Evolutionary conservation across 2,888 invertebrate species (phyloP).

Genomic region (Heliconius hortense): DNA sequence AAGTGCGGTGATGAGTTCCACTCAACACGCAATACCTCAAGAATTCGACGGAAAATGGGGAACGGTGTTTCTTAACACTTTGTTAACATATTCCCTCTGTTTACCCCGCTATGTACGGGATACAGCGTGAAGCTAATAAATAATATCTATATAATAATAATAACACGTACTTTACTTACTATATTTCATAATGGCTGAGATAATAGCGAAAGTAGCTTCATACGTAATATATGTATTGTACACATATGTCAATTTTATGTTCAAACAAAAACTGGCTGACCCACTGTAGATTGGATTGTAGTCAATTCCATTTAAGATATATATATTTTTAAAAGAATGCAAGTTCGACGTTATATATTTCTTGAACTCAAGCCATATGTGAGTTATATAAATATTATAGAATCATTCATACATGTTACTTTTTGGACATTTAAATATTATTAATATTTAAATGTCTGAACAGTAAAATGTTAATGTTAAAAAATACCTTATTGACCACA

Average conservation of each 20-base stretch:
- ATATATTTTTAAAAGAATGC: not conserved
- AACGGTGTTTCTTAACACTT: too few species aligned
- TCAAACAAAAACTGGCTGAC: constrained; percentile 56
- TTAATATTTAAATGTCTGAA: too few species aligned
- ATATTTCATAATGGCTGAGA: constrained; percentile 23
- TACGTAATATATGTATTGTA: constrained; percentile 32
- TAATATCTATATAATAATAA: not conserved
- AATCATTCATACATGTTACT: too few species aligned
- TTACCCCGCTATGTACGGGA: too few species aligned
- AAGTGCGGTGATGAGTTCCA: too few species aligned
- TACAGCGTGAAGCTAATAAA: too few species aligned
- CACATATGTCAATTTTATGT: constrained; percentile 31
- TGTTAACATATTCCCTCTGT: too few species aligned
- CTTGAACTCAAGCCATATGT: not conserved
- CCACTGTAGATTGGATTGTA: constrained; percentile 45
- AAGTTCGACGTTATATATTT: not conserved
- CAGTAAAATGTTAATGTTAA: too few species aligned
- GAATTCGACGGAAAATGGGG: too few species aligned
- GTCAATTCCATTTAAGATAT: constrained; percentile 12
- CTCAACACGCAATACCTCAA: too few species aligned
- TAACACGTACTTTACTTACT: not conserved
- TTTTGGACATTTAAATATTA: too few species aligned
- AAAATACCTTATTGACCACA: too few species aligned
- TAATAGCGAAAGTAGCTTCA: constrained; percentile 39
- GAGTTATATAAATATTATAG: constrained; percentile 6